Evolutionary conservation across 1,140 invertebrate species (phyloP), one percentile per base, ranked within the genome.

Genomic region (Caenorhabditis inopinata): DNA sequence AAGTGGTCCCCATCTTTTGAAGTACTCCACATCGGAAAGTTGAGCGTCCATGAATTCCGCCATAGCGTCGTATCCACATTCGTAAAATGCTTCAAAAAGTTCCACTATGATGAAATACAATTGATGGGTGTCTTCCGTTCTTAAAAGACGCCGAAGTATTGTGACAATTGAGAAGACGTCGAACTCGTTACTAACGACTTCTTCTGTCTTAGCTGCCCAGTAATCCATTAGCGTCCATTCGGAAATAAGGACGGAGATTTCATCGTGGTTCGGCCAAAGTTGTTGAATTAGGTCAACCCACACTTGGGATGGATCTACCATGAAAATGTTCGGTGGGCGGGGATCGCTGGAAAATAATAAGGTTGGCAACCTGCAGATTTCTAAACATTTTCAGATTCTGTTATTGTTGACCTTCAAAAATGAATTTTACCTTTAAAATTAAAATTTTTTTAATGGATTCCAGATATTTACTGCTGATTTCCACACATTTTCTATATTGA

Each of bases 1-100:
- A 6, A 77, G 3, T n/a, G 80, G 80, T 32, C 5, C 35, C 80
- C 80, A 81, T 35, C 80, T 25, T 18, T 81, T 81, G n/a, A 45
- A 29, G 53, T 16, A 73, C 0, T 76, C 42, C 6, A 16, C 9
- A 48, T 81, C 80, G 16, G 46, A 38, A 9, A 81, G 80, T 23
- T 76, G 74, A 3, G 6, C 4, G 32, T 81, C 80, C 9, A 81
- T 16, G 11, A 46, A 47, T 7, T 46, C 23, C 1, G 58, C 21
- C 12, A 78, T 3, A 0, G 47, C 21, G 27, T 81, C 80, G 12
- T 38, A 35, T 1, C 78, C 75, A 35, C 81, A 48, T 45, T 81
- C 80, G 18, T 35, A 46, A 5, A 76, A 42, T 6, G 80, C 75
- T 42, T 81, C 80, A 1, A 77, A 62, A 9, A 81, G 18, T 25